Conservation (phyloP, 2,888 invertebrate genomes). For the Choreutis nemorana region DNA sequence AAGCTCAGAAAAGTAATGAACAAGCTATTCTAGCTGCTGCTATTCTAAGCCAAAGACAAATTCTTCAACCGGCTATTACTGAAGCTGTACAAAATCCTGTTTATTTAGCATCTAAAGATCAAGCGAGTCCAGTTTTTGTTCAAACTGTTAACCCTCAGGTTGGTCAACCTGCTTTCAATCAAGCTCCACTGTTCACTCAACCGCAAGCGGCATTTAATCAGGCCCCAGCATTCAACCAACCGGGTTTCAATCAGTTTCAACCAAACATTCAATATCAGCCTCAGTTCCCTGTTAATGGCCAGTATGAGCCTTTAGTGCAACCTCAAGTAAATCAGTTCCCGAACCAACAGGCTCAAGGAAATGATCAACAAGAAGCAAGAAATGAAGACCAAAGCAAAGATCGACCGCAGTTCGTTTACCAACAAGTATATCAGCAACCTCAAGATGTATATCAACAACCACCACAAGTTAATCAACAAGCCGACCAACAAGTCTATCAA, state of each 20-base stretch:
- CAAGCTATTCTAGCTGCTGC: constrained; percentile 47
- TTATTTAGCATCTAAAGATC: constrained; percentile 18
- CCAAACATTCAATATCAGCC: background rate
- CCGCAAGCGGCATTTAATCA: constrained; percentile 14
- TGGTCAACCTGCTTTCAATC: constrained; percentile 14
- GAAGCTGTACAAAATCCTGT: constrained; percentile 22
- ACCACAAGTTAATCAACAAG: no score
- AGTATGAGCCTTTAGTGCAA: constrained; percentile 9
- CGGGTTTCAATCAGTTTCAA: background rate
- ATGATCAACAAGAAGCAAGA: constrained; percentile 11
- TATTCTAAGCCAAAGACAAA: constrained; percentile 38
- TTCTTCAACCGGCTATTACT: constrained; percentile 14
- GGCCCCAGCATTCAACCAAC: constrained; percentile 2
- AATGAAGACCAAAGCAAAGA: constrained; percentile 6
- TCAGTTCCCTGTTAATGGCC: constrained; percentile 15
- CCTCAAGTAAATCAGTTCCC: constrained; percentile 12
- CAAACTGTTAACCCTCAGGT: constrained; percentile 9
- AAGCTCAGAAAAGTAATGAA: constrained; percentile 31
- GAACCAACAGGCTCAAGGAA: constrained; percentile 17
- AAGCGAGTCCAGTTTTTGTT: constrained; percentile 1
- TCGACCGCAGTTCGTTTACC: constrained; percentile 11
- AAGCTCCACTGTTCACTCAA: constrained; percentile 17
- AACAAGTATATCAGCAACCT: constrained; percentile 7
- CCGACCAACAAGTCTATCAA: constrained; percentile 1
- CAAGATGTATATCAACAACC: constrained; percentile 3